Base-by-base conservation (phyloP, 2,888 invertebrate genomes). In the Hipparchia semele region DNA sequence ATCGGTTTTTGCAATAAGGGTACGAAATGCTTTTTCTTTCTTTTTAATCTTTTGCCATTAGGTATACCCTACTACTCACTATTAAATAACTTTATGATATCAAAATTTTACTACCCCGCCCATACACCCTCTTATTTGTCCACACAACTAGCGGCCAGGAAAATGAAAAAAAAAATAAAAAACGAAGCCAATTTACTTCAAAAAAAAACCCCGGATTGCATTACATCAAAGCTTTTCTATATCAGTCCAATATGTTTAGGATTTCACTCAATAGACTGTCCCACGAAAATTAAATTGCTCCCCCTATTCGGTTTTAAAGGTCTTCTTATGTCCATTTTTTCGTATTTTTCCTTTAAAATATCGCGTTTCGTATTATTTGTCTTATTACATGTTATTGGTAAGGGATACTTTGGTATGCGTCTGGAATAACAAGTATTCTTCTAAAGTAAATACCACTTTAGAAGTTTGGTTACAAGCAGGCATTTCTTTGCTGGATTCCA, bases 191-290 rank as follows among this genome's bases (percentile, higher is more conserved):
- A 89, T 91, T 82, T 81, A 81, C 73, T 62, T 80, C 78, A 75
- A 78, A 78, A 78, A 78, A 81, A 49, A 49, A 82, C 83, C 83
- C 81, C 81, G 80, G 86, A 85, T 87, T 81, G 84, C 82, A 88
- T 91, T 87, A 91, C 90, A 87, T 91, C 91, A 90, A 91, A 90
- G 90, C 90, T 84, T 84, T 86, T 82, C 79, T 53, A 80, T 84
- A 83, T 83, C 82, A 78, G 86, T 87, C 87, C 92, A 88, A 90
- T 91, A 91, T 92, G 91, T 90, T 92, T 89, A 84, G 87, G 90
- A 92, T 92, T 93, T 90, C 90, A 86, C 87, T 89, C 90, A 88
- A 90, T 88, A 83, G 85, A 83, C 84, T 85, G 90, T 87, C 90
- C 87, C 83, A 79, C 80, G 84, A 82, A 91, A 92, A 93, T 92